These are phyloP conservation scores for Solenopsis invicta DNA, from an alignment of 1,140 invertebrate species.

Conservation along the genomic window DNA sequence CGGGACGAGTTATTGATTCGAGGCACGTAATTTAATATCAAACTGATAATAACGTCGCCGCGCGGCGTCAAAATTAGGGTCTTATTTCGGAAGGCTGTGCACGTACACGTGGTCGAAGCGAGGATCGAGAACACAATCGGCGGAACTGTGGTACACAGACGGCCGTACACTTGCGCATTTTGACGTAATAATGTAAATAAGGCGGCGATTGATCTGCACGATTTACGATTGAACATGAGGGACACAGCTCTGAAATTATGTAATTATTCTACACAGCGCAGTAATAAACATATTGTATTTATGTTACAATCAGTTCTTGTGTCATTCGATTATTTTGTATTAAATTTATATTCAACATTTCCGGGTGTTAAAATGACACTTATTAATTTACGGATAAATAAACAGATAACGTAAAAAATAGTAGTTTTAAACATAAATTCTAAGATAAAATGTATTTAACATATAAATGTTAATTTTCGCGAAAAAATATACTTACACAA, in stretches of 20 bases:
- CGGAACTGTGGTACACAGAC: background rate
- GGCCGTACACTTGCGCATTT: background rate
- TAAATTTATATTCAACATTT: too few species aligned
- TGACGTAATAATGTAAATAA: constrained; percentile 20
- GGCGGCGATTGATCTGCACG: too few species aligned
- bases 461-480: too few species aligned
- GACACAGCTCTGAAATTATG: background rate
- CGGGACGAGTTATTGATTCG: constrained; percentile 41
- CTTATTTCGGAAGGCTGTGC: constrained; percentile 50
- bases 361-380: too few species aligned
- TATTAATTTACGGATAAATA: too few species aligned
- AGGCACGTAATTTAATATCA: constrained; percentile 62
- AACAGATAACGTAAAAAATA: too few species aligned
- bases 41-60: constrained; percentile 60
- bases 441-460: too few species aligned
- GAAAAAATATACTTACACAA: too few species aligned
- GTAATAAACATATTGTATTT: too few species aligned
- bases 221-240: background rate
- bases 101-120: constrained; percentile 36
- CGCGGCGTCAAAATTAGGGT: constrained; percentile 50
- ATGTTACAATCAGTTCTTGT: too few species aligned
- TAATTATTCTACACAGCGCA: background rate
- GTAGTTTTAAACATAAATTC: too few species aligned
- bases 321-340: too few species aligned
- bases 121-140: constrained; percentile 46